These are phyloP conservation scores for Sylvicapra grimmia DNA, from an alignment of 2,113 vertebrate genomes.

Conservation along the genomic window DNA sequence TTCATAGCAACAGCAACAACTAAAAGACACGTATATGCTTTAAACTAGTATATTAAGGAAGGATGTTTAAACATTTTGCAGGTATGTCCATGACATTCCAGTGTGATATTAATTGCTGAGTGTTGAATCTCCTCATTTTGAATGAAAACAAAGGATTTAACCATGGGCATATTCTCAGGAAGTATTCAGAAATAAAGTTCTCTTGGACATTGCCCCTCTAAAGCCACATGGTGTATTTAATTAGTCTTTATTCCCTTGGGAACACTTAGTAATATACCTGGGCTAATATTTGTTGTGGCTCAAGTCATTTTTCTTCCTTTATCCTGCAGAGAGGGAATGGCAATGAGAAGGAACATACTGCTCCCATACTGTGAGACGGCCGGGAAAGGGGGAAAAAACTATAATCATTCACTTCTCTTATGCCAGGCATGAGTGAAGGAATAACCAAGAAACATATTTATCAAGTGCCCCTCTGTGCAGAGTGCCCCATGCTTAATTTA, in stretches of 20 bases:
- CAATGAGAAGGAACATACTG: neutral
- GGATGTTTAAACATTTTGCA: neutral
- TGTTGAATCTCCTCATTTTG: neutral
- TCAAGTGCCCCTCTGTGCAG: conserved; percentile 27
- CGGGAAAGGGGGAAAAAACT: neutral
- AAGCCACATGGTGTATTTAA: neutral
- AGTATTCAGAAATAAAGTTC: neutral
- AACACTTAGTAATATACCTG: conserved; percentile 30
- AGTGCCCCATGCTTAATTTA: conserved; percentile 26
- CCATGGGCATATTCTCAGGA: neutral
- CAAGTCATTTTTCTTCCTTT: conserved; percentile 29
- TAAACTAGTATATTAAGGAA: neutral
- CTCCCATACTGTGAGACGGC: neutral
- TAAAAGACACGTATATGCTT: neutral
- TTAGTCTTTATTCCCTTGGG: conserved; percentile 5
- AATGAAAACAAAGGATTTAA: neutral
- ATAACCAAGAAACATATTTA: conserved; percentile 29
- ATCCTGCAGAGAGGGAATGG: conserved; percentile 2
- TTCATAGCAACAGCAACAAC: neutral
- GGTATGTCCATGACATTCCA: neutral
- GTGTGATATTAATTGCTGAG: neutral
- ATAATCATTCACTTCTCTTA: conserved; percentile 32
- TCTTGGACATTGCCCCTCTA: neutral
- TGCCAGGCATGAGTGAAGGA: neutral
- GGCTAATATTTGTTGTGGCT: conserved; percentile 52